Conservation (phyloP, 2,797 vertebrate species). For the Miopithecus talapoin region DNA sequence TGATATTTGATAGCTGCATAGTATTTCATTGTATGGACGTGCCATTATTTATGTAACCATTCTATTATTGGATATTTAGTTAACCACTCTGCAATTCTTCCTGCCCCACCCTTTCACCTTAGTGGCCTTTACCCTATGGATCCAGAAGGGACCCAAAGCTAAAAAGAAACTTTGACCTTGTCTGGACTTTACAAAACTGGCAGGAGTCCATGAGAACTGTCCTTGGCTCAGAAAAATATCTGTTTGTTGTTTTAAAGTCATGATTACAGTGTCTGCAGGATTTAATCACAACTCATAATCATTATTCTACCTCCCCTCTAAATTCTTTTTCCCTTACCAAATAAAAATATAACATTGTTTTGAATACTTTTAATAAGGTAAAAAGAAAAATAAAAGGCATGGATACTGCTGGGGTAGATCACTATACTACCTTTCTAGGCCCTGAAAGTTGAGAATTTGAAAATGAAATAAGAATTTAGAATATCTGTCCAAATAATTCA, state of each 20-base stretch:
- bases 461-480: slow-evolving; percentile 26
- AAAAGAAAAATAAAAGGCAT: not conserved
- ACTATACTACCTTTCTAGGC: not conserved
- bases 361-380: not conserved
- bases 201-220: not conserved
- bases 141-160: not conserved
- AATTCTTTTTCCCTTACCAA: slow-evolving; percentile 45
- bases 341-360: slow-evolving; percentile 26
- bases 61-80: not conserved
- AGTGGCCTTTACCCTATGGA: not conserved
- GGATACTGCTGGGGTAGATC: not conserved
- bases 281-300: slow-evolving; percentile 46
- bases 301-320: not conserved
- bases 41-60: not conserved
- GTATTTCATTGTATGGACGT: not conserved
- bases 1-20: not conserved
- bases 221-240: slow-evolving; percentile 1
- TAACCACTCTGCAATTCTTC: not conserved
- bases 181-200: slow-evolving; percentile 14
- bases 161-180: not conserved
- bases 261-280: not conserved
- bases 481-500: slow-evolving; percentile 7
- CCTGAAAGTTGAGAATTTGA: slow-evolving; percentile 11
- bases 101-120: not conserved
- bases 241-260: slow-evolving; percentile 32